A percentile compares a stretch with the other conserved stretches of the same genome.
These are phyloP conservation scores for Cylas formicarius DNA, from an alignment of 1,140 invertebrate genomes.

Conservation along the genomic window DNA sequence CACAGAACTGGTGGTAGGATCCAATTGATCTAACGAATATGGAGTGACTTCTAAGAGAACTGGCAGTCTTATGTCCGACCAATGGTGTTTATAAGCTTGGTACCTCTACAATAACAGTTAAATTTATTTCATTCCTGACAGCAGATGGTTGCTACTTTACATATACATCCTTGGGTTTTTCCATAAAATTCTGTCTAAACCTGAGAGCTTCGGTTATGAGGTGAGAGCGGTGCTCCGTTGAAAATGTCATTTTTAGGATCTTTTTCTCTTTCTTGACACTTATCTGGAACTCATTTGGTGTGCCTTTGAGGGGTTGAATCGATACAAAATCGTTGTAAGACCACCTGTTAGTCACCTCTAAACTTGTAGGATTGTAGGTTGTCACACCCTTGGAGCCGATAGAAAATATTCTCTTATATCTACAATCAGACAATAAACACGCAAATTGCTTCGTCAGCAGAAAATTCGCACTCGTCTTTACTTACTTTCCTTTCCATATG, in stretches of 20 bases:
- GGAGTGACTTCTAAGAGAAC: constrained; percentile 84
- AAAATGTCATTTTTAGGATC: constrained; percentile 92
- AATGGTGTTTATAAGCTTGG: constrained; percentile 90
- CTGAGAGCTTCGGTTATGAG: constrained; percentile 87
- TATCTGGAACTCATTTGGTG: constrained; percentile 72
- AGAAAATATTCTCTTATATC: constrained; percentile 96
- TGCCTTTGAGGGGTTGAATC: constrained; percentile 58
- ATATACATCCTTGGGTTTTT: constrained; percentile 67
- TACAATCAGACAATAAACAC: constrained; percentile 35
- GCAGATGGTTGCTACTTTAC: constrained; percentile 44
- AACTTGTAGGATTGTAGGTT: constrained; percentile 89
- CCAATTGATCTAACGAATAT: constrained; percentile 83
- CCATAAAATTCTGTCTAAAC: constrained; percentile 69
- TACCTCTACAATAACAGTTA: constrained; percentile 59
- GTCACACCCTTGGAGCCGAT: constrained; percentile 92
- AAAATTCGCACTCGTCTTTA: constrained; percentile 20
- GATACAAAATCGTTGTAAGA: constrained; percentile 75
- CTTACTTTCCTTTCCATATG: constrained; percentile 88
- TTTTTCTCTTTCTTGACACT: constrained; percentile 86
- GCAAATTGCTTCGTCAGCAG: constrained; percentile 1
- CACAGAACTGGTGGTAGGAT: constrained; percentile 71
- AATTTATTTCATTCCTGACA: neutral
- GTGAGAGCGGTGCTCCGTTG: constrained; percentile 89
- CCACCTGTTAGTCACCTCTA: constrained; percentile 97
- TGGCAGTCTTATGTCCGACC: constrained; percentile 84